Conservation (phyloP, 2,113 vertebrate genomes). For the Pandion haliaetus region DNA sequence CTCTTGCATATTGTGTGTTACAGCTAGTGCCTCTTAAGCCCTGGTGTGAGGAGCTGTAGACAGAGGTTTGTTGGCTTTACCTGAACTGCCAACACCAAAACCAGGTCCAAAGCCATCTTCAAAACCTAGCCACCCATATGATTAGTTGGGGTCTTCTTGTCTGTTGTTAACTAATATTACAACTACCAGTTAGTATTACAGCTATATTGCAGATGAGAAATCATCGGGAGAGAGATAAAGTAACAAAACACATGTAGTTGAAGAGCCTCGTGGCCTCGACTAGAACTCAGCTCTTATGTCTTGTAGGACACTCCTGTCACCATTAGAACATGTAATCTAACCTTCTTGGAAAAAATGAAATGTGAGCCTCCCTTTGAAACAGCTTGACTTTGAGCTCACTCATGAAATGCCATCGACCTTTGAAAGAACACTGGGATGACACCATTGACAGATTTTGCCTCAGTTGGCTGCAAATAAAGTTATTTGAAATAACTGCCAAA, state of each 20-base stretch:
- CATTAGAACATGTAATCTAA: constrained; percentile 13
- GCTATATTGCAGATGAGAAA: not conserved
- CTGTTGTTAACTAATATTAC: not conserved
- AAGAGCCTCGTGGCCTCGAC: not conserved
- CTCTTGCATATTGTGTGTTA: not conserved
- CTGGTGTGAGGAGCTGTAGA: not conserved
- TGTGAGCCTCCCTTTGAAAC: constrained; percentile 30
- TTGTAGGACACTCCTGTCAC: constrained; percentile 14
- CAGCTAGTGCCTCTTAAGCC: not conserved
- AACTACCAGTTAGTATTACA: not conserved
- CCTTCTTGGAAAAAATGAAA: constrained; percentile 1
- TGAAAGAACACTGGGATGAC: not conserved
- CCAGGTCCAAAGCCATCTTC: not conserved
- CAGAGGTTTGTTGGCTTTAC: not conserved
- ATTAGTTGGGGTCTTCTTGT: not conserved
- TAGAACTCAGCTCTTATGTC: constrained; percentile 1
- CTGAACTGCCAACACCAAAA: not conserved
- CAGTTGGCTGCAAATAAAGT: constrained; percentile 27
- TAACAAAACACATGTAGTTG: constrained; percentile 17
- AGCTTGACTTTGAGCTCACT: constrained; percentile 8
- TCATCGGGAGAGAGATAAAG: not conserved
- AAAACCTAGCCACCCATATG: not conserved
- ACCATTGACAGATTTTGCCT: constrained; percentile 29
- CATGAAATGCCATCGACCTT: not conserved
- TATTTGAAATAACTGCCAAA: constrained; percentile 57